These are phyloP conservation scores for Lepas anatifera DNA, from an alignment of 2,888 invertebrate species.

Conservation along the genomic window DNA sequence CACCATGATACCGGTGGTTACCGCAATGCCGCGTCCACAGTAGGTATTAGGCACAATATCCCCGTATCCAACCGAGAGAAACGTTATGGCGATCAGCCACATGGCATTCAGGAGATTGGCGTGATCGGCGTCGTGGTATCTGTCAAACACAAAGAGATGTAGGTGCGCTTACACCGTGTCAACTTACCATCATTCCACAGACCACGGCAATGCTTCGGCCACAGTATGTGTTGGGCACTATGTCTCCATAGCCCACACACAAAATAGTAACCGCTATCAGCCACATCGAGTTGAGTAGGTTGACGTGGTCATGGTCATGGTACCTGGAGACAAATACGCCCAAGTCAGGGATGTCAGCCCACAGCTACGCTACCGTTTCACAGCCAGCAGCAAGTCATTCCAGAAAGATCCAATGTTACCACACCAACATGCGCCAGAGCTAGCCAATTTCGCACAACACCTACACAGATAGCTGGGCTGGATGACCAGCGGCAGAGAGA, in stretches of 20 bases:
- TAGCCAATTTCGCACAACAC: not conserved
- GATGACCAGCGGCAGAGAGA: not conserved
- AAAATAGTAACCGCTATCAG: conserved; percentile 99
- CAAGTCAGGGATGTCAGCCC: not conserved
- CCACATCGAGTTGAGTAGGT: conserved; percentile 99
- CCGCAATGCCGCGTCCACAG: conserved; percentile 98
- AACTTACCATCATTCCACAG: conserved; percentile 98
- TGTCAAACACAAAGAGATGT: conserved; percentile 35
- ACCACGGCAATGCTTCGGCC: conserved; percentile 98
- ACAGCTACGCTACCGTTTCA: conserved; percentile 1
- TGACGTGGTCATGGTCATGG: conserved; percentile 97
- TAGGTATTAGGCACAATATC: conserved; percentile 99
- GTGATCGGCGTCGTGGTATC: conserved; percentile 97
- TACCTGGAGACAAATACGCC: conserved; percentile 49
- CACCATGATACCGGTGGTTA: conserved; percentile 99
- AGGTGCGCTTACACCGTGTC: not conserved
- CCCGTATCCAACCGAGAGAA: conserved; percentile 99
- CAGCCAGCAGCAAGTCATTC: not conserved
- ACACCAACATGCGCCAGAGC: conserved; percentile 5
- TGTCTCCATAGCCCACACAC: conserved; percentile 99
- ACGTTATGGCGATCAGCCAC: conserved; percentile 99
- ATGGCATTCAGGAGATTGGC: conserved; percentile 98
- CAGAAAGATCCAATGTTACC: not conserved
- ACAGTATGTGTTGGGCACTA: conserved; percentile 99
- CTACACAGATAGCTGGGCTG: not conserved